Evolutionary conservation across 1,140 invertebrate genomes (phyloP).

Genomic region (Cheumatopsyche charites): DNA sequence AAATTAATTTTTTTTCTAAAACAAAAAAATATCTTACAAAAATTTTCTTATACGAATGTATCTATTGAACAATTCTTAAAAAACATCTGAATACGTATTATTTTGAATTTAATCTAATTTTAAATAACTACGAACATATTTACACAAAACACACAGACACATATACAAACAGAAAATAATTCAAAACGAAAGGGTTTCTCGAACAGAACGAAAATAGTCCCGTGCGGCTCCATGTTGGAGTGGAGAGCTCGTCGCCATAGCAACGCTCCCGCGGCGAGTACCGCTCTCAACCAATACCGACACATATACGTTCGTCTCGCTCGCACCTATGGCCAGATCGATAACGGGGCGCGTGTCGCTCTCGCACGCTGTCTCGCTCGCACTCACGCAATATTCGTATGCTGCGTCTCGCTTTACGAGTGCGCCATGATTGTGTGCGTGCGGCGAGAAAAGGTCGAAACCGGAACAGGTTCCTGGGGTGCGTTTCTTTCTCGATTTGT

Average conservation of each 20-base stretch:
- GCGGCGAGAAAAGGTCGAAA: conserved; percentile 26
- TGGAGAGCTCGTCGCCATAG: conserved; percentile 16
- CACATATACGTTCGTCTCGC: background rate
- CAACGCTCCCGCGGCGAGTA: conserved; percentile 8
- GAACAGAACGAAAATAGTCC: conserved; percentile 4
- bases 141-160: background rate
- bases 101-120: background rate
- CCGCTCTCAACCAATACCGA: background rate
- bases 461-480: conserved; percentile 28
- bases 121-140: no score
- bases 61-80: no score
- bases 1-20: no score
- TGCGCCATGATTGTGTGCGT: background rate
- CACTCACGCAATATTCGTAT: background rate
- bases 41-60: no score
- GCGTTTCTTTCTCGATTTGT: conserved; percentile 1
- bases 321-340: background rate
- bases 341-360: background rate
- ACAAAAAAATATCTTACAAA: no score
- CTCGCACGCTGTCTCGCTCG: conserved; percentile 1
- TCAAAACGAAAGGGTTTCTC: background rate
- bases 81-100: no score
- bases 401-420: background rate
- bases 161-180: background rate
- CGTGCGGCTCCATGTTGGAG: conserved; percentile 19